Evolutionary conservation across 2,797 vertebrate genomes (phyloP).

Genomic region (Myiotriccus ornatus): DNA sequence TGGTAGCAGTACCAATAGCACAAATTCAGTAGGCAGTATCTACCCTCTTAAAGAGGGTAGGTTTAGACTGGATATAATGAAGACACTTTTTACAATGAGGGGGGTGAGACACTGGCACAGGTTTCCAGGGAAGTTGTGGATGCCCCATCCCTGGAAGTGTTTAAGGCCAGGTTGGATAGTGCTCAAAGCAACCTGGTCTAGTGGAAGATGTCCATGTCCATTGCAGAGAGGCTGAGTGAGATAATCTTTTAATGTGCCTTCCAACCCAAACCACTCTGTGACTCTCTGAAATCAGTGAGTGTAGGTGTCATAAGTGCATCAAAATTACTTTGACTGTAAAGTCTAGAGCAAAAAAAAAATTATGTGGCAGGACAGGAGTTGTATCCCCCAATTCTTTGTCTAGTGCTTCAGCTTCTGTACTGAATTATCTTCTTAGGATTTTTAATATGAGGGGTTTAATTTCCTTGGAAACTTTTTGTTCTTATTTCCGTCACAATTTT

Average conservation of each 20-base stretch:
- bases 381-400: not conserved
- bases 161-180: not conserved
- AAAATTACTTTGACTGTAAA: not conserved
- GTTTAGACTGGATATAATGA: not conserved
- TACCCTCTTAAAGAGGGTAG: not conserved
- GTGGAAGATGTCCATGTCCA: not conserved
- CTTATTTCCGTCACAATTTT: not conserved
- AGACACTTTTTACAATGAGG: not conserved
- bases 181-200: not conserved
- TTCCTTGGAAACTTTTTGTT: not conserved
- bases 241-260: not conserved
- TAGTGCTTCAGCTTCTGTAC: not conserved
- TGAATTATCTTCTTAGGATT: not conserved
- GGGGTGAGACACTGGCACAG: not conserved
- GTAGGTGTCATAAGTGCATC: not conserved
- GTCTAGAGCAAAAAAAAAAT: not conserved
- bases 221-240: not conserved
- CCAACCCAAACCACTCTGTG: not conserved
- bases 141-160: not conserved
- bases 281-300: not conserved
- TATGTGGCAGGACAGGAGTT: not conserved
- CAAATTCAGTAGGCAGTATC: not conserved
- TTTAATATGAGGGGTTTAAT: not conserved
- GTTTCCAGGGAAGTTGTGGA: not conserved
- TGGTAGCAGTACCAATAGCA: not conserved